Base-by-base conservation (phyloP, 1,140 invertebrate species). In the Cotesia glomerata region DNA sequence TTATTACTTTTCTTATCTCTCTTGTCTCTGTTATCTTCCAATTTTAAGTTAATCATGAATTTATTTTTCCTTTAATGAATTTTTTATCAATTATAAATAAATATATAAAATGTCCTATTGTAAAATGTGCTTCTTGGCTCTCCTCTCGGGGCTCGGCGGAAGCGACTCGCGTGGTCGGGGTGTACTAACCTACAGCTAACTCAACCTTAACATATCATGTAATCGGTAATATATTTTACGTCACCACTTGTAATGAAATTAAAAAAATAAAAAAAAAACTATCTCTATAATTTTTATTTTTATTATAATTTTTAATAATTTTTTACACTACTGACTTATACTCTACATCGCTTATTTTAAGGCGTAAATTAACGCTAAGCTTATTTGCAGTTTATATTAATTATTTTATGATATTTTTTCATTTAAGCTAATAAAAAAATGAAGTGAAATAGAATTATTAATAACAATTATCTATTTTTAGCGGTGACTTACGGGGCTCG, bases 61-160 rank as follows among this genome's bases (percentile, higher is more conserved):
- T 26, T 26, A 26, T 26, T 2, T 26, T 26, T 26, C 26, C 26
- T 26, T 26, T 26, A 26, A 26, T 26, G 3, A 26, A 26, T 26
- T 26, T 26, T 26, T 26, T 26, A 26, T 26, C 2, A 26, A 26
- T 26, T 26, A 26, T 26, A 26, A 26, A 26, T 26, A 1, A 26
- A 26, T 26, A 26, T 26, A 26, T 26, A 26, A 1, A 26, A 26
- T 26, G 26, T 26, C 26, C 26, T 26, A 71, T 69, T 71, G 64
- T 72, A 51, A 45, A 45, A 72, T 75, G 64, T 75, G 85, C 84
- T 86, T 86, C 80, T 85, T 81, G 85, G 85, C 82, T 86, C 83
- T 86, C 78, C 81, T 86, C 85, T 86, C 84, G 85, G 86, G 86
- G 86, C 85, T 87, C 85, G 86, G 86, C 86, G 86, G 86, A 82